Evolutionary conservation across 2,797 vertebrate species (phyloP).

Genomic region (Emydoidea blandingii): DNA sequence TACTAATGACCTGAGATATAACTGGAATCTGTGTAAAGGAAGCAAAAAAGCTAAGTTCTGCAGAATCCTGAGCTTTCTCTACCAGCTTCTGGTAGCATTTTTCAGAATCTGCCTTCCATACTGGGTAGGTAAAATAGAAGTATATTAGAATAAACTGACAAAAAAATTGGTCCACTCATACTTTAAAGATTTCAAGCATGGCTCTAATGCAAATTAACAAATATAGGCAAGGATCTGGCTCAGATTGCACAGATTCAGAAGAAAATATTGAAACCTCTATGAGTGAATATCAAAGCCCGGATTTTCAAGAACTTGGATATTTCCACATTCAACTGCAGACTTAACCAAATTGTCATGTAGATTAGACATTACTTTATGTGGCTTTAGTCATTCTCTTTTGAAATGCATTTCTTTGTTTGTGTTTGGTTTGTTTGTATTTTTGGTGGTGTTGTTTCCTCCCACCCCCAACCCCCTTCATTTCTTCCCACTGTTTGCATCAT

Average conservation of each 20-base stretch:
- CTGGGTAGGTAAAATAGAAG: background rate
- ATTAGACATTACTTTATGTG: background rate
- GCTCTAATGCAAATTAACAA: background rate
- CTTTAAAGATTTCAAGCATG: background rate
- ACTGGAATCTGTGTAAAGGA: background rate
- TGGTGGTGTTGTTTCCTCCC: background rate
- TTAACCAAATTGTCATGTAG: background rate
- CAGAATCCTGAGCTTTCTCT: no score
- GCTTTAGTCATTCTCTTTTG: background rate
- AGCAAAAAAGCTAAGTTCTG: no score
- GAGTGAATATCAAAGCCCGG: background rate
- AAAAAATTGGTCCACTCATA: background rate
- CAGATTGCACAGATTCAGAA: background rate
- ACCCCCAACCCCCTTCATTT: background rate
- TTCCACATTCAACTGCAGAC: background rate
- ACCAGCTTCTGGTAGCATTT: background rate
- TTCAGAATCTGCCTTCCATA: background rate
- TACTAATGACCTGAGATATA: no score
- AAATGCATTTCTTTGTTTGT: background rate
- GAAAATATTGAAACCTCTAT: background rate
- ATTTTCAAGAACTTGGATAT: background rate
- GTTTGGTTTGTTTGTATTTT: background rate
- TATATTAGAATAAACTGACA: background rate
- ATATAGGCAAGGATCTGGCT: background rate
- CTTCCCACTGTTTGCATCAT: background rate